Evolutionary conservation across 2,888 invertebrate species (phyloP), one percentile per base, ranked within the genome.

Genomic region (Acronicta leporina): DNA sequence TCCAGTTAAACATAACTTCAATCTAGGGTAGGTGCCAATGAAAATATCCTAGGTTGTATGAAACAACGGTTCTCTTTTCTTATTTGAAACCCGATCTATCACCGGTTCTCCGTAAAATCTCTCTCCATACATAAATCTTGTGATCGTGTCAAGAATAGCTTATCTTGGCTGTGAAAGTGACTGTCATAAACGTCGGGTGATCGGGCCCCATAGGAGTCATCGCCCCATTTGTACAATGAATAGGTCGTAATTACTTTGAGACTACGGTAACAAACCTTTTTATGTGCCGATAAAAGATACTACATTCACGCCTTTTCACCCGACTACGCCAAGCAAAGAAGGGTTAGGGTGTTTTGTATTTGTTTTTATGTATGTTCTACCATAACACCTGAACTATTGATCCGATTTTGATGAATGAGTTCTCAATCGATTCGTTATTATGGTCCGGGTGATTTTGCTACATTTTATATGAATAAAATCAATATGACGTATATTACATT

Each of bases 111-210:
- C 38, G 72, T 47, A 71, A 52, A 41, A 66, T 72, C 60, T 69
- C 69, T 71, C 59, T 61, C 48, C 53, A 52, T 58, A 62, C 57
- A 73, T 68, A 73, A 53, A 58, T 60, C 56, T 53, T 43, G 33
- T 25, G 9, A 9, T 67, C 57, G 73, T 54, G 69, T 56, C 55
- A 16, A 38, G 52, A 57, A 68, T 63, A 54, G 20, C 25, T 30
- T 38, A 14, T 49, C 5, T 47, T 43, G 15, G 47, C 49, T 47
- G 44, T 41, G 68, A 70, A 68, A 55, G 55, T 30, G 13, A 27
- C 9, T 43, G 44, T 56, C 55, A 47, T 71, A 66, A 53, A 55
- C 42, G 43, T 41, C 49, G n/a, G n/a, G n/a, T n/a, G n/a, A n/a
- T n/a, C n/a, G 20, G 35, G 45, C 43, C 69, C 45, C 51, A 46